Evolutionary conservation across 2,113 vertebrate genomes (phyloP).

Genomic region (Melozone crissalis): DNA sequence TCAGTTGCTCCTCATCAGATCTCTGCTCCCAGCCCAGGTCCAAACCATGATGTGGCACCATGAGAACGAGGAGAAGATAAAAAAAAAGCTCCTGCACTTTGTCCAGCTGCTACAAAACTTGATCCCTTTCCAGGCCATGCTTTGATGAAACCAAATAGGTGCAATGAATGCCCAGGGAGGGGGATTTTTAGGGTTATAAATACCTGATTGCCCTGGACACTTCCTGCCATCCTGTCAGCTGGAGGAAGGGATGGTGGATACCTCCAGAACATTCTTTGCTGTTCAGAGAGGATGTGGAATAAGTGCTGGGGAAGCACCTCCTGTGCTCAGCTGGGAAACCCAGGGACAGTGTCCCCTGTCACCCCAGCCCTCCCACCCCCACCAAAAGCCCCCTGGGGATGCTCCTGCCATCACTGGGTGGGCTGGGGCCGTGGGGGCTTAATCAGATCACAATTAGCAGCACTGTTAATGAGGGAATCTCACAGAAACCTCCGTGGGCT

Average conservation of each 20-base stretch:
- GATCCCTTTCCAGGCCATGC: neutral
- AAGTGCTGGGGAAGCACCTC: neutral
- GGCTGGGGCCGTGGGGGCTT: fast-evolving
- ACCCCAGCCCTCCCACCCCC: neutral
- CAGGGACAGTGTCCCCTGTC: neutral
- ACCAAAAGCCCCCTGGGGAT: neutral
- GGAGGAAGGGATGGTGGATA: neutral
- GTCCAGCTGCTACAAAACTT: neutral
- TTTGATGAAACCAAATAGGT: neutral
- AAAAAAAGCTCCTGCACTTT: neutral
- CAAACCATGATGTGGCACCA: fast-evolving
- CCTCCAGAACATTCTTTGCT: neutral
- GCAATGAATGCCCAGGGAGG: neutral
- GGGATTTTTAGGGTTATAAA: neutral
- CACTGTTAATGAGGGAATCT: neutral
- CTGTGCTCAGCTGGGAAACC: fast-evolving
- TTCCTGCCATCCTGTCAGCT: neutral
- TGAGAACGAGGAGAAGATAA: neutral
- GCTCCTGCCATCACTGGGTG: neutral
- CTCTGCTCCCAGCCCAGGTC: neutral
- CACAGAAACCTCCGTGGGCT: neutral
- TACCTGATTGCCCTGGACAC: neutral
- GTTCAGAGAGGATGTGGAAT: neutral
- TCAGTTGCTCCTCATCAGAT: neutral
- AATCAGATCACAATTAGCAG: neutral